Evolutionary conservation across 2,113 vertebrate species (phyloP).

Genomic region (Merops nubicus): DNA sequence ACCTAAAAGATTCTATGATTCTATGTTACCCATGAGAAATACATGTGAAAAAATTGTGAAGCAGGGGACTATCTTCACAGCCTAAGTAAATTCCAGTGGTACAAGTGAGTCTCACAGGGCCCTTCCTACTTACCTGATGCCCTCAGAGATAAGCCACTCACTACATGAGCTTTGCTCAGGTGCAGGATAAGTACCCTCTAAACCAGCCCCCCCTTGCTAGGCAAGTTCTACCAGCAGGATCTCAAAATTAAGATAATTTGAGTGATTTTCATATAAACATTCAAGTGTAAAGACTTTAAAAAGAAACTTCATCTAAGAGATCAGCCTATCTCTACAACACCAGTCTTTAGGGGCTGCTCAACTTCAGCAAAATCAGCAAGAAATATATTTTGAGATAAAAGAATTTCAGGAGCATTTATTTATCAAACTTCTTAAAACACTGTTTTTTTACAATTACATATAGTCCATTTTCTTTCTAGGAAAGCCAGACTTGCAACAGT

Average conservation of each 20-base stretch:
- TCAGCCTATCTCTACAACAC: not conserved
- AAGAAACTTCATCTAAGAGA: not conserved
- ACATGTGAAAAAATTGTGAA: not conserved
- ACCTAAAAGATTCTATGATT: no score
- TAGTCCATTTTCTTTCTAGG: constrained; percentile 3
- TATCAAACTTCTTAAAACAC: constrained; percentile 53
- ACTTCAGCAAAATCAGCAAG: not conserved
- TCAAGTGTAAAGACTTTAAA: not conserved
- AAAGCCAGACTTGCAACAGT: not conserved
- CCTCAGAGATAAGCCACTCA: not conserved
- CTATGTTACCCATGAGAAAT: not conserved
- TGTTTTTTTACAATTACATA: not conserved
- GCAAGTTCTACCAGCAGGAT: not conserved
- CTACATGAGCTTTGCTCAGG: not conserved
- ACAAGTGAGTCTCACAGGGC: not conserved
- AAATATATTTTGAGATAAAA: not conserved
- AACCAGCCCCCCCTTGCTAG: not conserved
- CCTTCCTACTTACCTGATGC: not conserved
- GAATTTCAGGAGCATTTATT: constrained; percentile 8
- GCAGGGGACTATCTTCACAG: not conserved
- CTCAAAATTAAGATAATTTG: not conserved
- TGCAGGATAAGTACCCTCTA: not conserved
- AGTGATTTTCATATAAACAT: not conserved
- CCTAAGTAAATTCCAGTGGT: not conserved
- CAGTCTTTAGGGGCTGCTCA: not conserved